Evolutionary conservation across 1,140 invertebrate species (phyloP).

Genomic region (Vanessa atalanta): DNA sequence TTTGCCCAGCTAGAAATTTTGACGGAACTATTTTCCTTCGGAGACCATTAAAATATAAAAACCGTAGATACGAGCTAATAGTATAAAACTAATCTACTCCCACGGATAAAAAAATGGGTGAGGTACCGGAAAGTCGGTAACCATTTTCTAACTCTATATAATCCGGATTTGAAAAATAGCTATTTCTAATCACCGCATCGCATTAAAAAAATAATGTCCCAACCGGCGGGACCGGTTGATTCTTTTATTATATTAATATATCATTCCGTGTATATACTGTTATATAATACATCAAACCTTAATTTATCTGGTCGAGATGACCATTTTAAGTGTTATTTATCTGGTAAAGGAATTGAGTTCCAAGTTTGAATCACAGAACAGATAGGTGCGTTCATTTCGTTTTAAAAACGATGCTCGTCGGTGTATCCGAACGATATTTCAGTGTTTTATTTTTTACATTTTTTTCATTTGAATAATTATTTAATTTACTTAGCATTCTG

Average conservation of each 20-base stretch:
- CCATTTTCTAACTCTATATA: conserved; percentile 42
- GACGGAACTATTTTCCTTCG: conserved; percentile 41
- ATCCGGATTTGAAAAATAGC: conserved; percentile 59
- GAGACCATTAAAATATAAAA: conserved; percentile 46
- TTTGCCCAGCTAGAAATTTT: conserved; percentile 28
- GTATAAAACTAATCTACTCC: conserved; percentile 51
- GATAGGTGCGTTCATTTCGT: conserved; percentile 8
- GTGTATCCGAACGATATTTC: conserved; percentile 18
- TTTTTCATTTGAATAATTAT: conserved; percentile 20
- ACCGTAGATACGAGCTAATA: conserved; percentile 28
- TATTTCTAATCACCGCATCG: conserved; percentile 60
- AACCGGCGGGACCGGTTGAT: conserved; percentile 54
- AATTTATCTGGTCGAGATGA: conserved; percentile 71
- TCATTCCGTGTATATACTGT: conserved; percentile 58
- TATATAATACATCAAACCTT: conserved; percentile 66
- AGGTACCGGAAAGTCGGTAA: conserved; percentile 43
- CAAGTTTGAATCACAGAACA: conserved; percentile 40
- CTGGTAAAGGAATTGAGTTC: conserved; percentile 53
- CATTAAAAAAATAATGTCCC: conserved; percentile 59
- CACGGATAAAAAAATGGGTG: conserved; percentile 47
- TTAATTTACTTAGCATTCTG: conserved; percentile 1
- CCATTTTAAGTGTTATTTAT: conserved; percentile 68
- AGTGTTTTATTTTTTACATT: conserved; percentile 17
- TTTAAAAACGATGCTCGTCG: conserved; percentile 18
- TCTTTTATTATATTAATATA: conserved; percentile 61